phyloP scores from a whole-genome alignment of 2,888 invertebrate genomes.

The Blastobasis adustella region DNA sequence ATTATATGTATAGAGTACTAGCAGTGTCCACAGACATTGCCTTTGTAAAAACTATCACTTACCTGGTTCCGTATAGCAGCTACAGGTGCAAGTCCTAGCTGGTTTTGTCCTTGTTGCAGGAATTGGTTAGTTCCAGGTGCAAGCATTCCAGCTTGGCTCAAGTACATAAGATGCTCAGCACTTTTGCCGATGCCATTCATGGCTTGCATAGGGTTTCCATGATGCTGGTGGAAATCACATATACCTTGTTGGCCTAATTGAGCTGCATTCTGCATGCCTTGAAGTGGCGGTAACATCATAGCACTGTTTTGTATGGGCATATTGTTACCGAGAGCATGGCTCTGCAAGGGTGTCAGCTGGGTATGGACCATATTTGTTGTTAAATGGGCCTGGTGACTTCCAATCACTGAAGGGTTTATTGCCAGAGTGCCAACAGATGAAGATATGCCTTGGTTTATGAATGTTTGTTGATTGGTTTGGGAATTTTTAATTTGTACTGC shows the following conservation, averaged over 20 bases:
- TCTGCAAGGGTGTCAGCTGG: slow-evolving; percentile 69
- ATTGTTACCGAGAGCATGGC: slow-evolving; percentile 61
- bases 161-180: slow-evolving; percentile 68
- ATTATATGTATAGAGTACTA: slow-evolving; percentile 23
- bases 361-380: slow-evolving; percentile 71
- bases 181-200: slow-evolving; percentile 70
- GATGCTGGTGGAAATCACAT: slow-evolving; percentile 68
- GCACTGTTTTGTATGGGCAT: slow-evolving; percentile 61
- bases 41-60: slow-evolving; percentile 20
- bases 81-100: slow-evolving; percentile 68
- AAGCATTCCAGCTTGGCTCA: slow-evolving; percentile 71
- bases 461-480: slow-evolving; percentile 72
- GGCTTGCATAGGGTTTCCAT: slow-evolving; percentile 63
- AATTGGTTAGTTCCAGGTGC: slow-evolving; percentile 77
- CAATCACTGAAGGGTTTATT: slow-evolving; percentile 65
- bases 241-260: slow-evolving; percentile 69
- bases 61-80: slow-evolving; percentile 68
- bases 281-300: slow-evolving; percentile 66
- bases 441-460: slow-evolving; percentile 62
- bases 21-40: slow-evolving; percentile 54
- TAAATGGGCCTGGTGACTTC: slow-evolving; percentile 62
- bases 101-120: slow-evolving; percentile 78
- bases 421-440: slow-evolving; percentile 65
- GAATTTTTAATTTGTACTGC: slow-evolving; percentile 61
- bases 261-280: slow-evolving; percentile 68